These are phyloP conservation scores for Formicarius rufipectus DNA, from an alignment of 2,113 vertebrate species.

Conservation along the genomic window DNA sequence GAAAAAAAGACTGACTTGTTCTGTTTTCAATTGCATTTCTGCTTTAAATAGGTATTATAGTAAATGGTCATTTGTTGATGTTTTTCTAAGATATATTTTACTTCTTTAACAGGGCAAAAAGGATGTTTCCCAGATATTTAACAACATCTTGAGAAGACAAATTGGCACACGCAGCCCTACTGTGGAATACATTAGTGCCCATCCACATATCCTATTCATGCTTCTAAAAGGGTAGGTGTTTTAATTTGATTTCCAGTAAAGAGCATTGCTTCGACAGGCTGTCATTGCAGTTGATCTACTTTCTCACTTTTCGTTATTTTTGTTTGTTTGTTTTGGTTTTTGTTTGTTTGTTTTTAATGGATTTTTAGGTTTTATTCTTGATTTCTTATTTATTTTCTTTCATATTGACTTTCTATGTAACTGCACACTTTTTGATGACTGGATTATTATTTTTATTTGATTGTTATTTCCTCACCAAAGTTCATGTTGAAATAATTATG, in stretches of 20 bases:
- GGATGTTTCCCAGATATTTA: slow-evolving; percentile 97
- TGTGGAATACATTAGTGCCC: slow-evolving; percentile 93
- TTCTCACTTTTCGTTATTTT: neutral
- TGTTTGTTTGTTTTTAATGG: rapidly evolving
- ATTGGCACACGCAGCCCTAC: slow-evolving; percentile 92
- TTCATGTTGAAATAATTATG: neutral
- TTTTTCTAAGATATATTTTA: neutral
- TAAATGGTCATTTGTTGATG: neutral
- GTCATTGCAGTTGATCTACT: neutral
- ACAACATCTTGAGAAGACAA: slow-evolving; percentile 96
- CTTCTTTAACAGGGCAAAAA: slow-evolving; percentile 88
- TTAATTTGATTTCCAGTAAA: slow-evolving; percentile 8
- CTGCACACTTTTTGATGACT: neutral
- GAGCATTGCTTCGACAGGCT: neutral
- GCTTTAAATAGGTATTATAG: neutral
- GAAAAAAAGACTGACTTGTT: neutral
- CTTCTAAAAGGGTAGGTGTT: slow-evolving; percentile 90
- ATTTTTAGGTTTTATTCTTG: neutral
- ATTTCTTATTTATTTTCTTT: neutral
- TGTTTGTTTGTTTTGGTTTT: no score
- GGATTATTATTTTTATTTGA: neutral
- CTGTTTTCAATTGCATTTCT: neutral
- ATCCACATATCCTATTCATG: slow-evolving; percentile 92
- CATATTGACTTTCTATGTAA: neutral
- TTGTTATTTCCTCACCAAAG: neutral